Base-by-base conservation (phyloP, 2,888 invertebrate genomes). In the Pherbina coryleti region DNA sequence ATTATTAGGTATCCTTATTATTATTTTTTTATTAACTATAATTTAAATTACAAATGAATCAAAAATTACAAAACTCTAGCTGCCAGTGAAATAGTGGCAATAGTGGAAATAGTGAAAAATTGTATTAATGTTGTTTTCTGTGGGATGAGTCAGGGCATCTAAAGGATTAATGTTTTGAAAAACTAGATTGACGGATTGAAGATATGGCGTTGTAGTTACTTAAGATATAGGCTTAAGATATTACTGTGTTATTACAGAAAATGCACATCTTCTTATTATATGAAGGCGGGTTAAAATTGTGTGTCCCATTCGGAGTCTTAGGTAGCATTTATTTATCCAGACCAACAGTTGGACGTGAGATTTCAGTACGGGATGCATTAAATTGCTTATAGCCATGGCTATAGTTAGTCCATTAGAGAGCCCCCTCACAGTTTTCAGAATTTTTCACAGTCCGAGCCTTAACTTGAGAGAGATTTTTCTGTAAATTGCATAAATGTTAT, bases 281-380 rank as follows among this genome's bases (percentile, higher is more conserved):
- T 55, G 55, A 8, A 55, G n/a, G n/a, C n/a, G 55, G 17, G 55
- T 55, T 55, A n/a, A 55, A 55, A n/a, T n/a, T 55, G 55, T 55
- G 55, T 55, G 55, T 55, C 55, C 55, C 17, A 55, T n/a, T 55
- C 55, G 55, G 22, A 55, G 55, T n/a, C 55, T 55, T n/a, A 55
- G 17, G 55, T 55, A 55, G 55, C 55, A 55, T 55, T 55, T 55
- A 55, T 55, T 55, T 3, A 55, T 55, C 55, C 55, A 55, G 1
- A 55, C 3, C 17, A n/a, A 55, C 2, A n/a, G 55, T n/a, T 17
- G 55, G n/a, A n/a, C 17, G 17, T n/a, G 55, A 55, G 55, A 55
- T 55, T 55, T 3, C 55, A 55, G 55, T 8, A 22, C 55, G 55
- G n/a, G 55, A 55, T 55, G 0, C 55, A 55, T 55, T 55, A 55